Evolutionary conservation across 2,113 vertebrate genomes (phyloP).

Genomic region (Lamprologus tigripictilis): DNA sequence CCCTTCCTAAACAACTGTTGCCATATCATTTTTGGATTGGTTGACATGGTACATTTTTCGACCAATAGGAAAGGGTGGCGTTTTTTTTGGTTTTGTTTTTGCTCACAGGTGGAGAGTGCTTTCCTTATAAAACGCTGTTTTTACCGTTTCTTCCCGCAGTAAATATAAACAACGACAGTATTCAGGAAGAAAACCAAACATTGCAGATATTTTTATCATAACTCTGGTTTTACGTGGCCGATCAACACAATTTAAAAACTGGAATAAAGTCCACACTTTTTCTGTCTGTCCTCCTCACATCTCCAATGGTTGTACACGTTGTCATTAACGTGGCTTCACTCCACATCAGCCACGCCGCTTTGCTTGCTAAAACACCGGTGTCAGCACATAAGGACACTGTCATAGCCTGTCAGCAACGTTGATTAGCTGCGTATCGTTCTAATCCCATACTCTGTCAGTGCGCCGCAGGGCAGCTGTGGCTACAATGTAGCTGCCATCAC

Average conservation of each 20-base stretch:
- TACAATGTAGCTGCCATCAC: neutral
- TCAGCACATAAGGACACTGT: accelerated
- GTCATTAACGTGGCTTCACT: neutral
- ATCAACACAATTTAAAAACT: neutral
- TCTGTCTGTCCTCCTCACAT: accelerated
- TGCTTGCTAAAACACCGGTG: accelerated
- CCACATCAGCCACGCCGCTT: accelerated
- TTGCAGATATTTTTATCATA: neutral
- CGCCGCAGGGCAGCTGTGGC: accelerated
- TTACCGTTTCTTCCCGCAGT: accelerated
- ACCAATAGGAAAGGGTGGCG: accelerated
- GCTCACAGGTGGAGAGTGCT: neutral
- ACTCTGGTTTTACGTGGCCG: accelerated
- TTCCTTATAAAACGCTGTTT: accelerated
- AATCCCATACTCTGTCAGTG: neutral
- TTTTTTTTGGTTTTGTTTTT: accelerated
- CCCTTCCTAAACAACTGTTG: too few species aligned
- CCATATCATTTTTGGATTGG: too few species aligned
- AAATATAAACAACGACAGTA: accelerated
- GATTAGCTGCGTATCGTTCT: neutral
- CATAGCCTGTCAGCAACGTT: accelerated
- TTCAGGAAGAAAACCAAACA: neutral
- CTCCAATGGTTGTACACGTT: accelerated
- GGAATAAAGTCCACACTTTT: neutral
- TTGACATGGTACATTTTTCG: too few species aligned